Percentiles rank a stretch among this genome's conserved stretches.
Conservation (phyloP, 2,113 vertebrate genomes). For the Neolamprologus ventralis region DNA sequence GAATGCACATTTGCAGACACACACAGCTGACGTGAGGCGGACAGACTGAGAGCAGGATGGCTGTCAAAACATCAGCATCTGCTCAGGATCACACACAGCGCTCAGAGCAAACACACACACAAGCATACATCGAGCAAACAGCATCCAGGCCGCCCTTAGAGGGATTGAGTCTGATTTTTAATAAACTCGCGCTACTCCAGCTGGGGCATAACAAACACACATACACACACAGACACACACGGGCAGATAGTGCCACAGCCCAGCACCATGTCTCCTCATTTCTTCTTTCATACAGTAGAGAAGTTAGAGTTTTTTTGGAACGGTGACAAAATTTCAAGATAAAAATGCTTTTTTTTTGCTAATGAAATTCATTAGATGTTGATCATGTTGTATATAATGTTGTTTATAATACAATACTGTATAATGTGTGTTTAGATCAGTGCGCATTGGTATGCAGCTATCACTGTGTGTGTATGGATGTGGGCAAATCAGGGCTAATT, state of each 20-base stretch:
- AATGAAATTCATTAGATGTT: not conserved
- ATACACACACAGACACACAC: not conserved
- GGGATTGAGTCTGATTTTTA: conserved; percentile 37
- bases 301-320: not conserved
- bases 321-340: not conserved
- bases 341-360: not conserved
- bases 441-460: not conserved
- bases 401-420: not conserved
- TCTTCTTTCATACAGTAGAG: not conserved
- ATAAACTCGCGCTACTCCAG: conserved; percentile 36
- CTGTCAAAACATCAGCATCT: conserved; percentile 67
- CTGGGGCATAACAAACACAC: conserved; percentile 2
- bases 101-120: conserved; percentile 36
- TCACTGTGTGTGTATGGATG: not conserved
- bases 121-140: conserved; percentile 26
- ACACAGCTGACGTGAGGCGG: conserved; percentile 30
- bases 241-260: not conserved
- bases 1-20: not conserved
- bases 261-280: not conserved
- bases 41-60: conserved; percentile 43
- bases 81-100: conserved; percentile 42
- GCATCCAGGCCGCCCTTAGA: conserved; percentile 27
- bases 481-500: conserved; percentile 44
- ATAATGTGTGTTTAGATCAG: not conserved
- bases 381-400: not conserved